Percentiles rank a stretch among this genome's conserved stretches.
These are phyloP conservation scores for Pachycephala philippinensis DNA, from an alignment of 2,113 vertebrate genomes.

Conservation along the genomic window DNA sequence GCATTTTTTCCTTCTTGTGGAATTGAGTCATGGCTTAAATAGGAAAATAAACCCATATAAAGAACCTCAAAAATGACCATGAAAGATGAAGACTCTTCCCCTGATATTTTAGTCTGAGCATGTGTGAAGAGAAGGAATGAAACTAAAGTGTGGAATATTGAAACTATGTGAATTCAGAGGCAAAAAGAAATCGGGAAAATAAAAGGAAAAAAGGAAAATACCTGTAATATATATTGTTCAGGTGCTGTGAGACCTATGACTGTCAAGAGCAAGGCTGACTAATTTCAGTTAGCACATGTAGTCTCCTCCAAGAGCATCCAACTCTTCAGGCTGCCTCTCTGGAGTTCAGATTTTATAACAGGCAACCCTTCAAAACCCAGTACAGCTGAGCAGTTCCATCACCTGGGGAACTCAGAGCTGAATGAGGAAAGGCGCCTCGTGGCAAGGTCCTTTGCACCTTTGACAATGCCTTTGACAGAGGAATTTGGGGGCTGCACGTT, in stretches of 20 bases:
- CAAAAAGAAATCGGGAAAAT: background rate
- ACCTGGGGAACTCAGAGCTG: background rate
- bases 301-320: background rate
- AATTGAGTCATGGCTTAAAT: background rate
- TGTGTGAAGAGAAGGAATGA: background rate
- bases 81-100: background rate
- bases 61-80: background rate
- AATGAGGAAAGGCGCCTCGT: accelerated
- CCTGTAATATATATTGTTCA: background rate
- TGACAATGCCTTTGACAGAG: background rate
- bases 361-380: background rate
- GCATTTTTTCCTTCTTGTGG: background rate
- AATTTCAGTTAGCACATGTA: background rate
- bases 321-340: background rate
- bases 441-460: background rate
- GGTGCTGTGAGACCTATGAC: background rate
- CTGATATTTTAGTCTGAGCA: background rate
- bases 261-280: background rate
- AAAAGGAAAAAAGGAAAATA: background rate
- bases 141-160: background rate
- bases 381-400: background rate
- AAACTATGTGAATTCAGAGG: background rate
- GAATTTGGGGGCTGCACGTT: background rate
- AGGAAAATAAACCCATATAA: background rate
- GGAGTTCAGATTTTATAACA: background rate